phyloP scores from a whole-genome alignment of 2,797 vertebrate species.

The Sebastes cheni region DNA sequence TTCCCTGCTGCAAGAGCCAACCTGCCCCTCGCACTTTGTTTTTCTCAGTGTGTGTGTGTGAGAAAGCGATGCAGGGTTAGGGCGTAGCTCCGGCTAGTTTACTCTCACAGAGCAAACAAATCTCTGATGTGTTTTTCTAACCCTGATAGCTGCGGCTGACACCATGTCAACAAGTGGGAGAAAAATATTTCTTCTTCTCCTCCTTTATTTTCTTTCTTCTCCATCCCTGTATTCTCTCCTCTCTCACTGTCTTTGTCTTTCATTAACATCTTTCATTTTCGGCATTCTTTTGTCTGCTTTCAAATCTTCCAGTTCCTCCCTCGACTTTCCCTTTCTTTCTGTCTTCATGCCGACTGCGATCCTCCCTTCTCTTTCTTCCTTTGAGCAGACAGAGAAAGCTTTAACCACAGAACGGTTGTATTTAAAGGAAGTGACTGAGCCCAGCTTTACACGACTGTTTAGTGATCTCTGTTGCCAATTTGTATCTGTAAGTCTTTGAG shows the following conservation, averaged over 20 bases:
- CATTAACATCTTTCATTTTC: slow-evolving; percentile 65
- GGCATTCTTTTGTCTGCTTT: slow-evolving; percentile 63
- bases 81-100: slow-evolving; percentile 72
- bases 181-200: slow-evolving; percentile 35
- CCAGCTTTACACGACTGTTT: slow-evolving; percentile 71
- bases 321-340: slow-evolving; percentile 46
- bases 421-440: slow-evolving; percentile 73
- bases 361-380: slow-evolving; percentile 68
- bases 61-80: slow-evolving; percentile 35
- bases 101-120: slow-evolving; percentile 78
- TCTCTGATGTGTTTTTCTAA: slow-evolving; percentile 82
- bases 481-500: slow-evolving; percentile 75
- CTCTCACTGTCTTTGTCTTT: slow-evolving; percentile 52
- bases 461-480: slow-evolving; percentile 74
- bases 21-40: slow-evolving; percentile 85
- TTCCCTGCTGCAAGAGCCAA: slow-evolving; percentile 88
- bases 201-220: slow-evolving; percentile 16
- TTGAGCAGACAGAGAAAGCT: slow-evolving; percentile 63
- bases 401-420: slow-evolving; percentile 66
- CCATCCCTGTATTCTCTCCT: slow-evolving; percentile 25
- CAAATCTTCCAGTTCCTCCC: slow-evolving; percentile 65
- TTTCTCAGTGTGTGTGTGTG: slow-evolving; percentile 46
- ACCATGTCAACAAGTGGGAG: slow-evolving; percentile 60
- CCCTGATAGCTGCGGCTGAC: slow-evolving; percentile 77
- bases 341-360: slow-evolving; percentile 48